Conservation (phyloP, 2,113 vertebrate genomes). For the Apodemus speciosus region DNA sequence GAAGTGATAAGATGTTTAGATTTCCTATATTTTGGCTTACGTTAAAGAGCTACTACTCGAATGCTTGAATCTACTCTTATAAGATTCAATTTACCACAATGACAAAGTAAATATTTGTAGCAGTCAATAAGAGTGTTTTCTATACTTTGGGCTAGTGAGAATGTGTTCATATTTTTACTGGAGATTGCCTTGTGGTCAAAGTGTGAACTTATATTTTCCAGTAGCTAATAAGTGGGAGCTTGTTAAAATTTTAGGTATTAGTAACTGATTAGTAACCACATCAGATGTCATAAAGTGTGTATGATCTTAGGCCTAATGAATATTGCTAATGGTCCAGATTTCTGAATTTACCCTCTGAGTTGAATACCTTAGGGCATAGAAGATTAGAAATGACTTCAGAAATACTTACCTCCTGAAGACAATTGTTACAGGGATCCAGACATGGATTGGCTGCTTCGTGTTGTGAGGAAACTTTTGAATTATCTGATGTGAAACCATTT, state of each 20-base stretch:
- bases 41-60: neutral
- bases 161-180: conserved; percentile 2
- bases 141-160: neutral
- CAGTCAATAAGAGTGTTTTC: neutral
- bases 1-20: conserved; percentile 1
- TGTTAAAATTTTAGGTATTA: conserved; percentile 30
- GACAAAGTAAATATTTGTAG: neutral
- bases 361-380: conserved; percentile 14
- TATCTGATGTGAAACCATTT: neutral
- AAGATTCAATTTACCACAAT: neutral
- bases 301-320: neutral
- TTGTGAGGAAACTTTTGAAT: neutral
- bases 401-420: neutral
- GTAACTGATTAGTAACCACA: neutral
- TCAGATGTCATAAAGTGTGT: neutral
- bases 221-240: neutral
- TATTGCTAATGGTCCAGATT: conserved; percentile 1
- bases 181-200: neutral
- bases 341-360: conserved; percentile 3
- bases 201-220: conserved; percentile 13
- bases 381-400: neutral
- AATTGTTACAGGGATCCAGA: neutral
- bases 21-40: conserved; percentile 18
- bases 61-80: neutral
- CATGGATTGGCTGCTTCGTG: neutral